Conservation (phyloP, 2,888 invertebrate genomes). For the Drosophila neoperkinsi region DNA sequence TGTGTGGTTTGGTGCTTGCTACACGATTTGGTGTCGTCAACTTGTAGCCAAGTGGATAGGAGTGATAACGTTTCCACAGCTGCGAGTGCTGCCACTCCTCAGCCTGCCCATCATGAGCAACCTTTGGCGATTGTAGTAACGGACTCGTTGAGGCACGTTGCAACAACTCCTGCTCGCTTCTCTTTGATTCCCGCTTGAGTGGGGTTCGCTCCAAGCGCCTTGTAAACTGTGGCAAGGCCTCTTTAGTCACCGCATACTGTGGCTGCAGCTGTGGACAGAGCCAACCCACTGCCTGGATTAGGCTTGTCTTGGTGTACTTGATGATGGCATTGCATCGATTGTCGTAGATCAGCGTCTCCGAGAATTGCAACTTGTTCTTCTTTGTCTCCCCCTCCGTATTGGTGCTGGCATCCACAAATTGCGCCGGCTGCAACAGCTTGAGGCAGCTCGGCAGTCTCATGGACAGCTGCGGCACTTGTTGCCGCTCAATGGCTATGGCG, state of each 20-base stretch:
- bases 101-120: too few relatives aligned
- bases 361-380: conserved; percentile 43
- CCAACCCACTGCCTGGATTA: neutral
- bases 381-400: conserved; percentile 21
- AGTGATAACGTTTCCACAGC: conserved; percentile 38
- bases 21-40: neutral
- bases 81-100: conserved; percentile 21
- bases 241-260: conserved; percentile 15
- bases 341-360: conserved; percentile 61
- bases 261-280: neutral
- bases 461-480: neutral
- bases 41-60: conserved; percentile 13
- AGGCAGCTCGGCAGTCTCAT: neutral
- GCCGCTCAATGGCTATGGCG: conserved; percentile 43
- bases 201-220: neutral
- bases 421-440: neutral
- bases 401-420: conserved; percentile 45
- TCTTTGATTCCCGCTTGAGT: neutral
- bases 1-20: neutral
- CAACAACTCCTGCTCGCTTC: conserved; percentile 10
- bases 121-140: neutral
- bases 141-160: conserved; percentile 46
- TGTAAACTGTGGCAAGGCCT: neutral
- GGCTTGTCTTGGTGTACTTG: conserved; percentile 17
- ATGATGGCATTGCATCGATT: conserved; percentile 47